These are phyloP conservation scores for Colletes gigas DNA, from an alignment of 1,140 invertebrate genomes.

Conservation along the genomic window DNA sequence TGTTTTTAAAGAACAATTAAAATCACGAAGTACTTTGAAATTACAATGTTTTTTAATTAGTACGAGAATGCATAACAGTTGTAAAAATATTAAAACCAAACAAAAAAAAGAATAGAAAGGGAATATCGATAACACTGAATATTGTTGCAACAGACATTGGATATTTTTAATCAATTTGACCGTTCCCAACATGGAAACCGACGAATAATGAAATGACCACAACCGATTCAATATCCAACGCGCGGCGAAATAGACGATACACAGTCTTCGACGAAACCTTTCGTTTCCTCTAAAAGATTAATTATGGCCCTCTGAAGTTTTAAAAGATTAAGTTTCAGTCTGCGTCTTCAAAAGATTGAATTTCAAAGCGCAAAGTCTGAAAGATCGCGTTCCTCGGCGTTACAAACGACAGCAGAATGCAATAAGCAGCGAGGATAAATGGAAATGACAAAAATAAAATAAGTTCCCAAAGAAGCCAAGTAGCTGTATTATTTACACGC, in stretches of 20 bases:
- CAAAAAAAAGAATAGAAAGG: neutral
- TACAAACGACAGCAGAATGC: neutral
- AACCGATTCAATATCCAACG: neutral
- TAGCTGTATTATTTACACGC: too few relatives aligned
- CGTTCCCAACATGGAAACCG: too few relatives aligned
- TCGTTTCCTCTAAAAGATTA: neutral
- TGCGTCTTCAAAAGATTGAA: neutral
- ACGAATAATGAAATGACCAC: neutral
- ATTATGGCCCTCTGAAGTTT: neutral
- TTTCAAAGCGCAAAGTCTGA: slow-evolving; percentile 3
- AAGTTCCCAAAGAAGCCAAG: too few relatives aligned
- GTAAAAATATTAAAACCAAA: too few relatives aligned
- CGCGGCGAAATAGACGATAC: neutral
- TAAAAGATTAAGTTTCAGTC: neutral
- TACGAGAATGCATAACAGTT: too few relatives aligned
- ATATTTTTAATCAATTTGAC: neutral
- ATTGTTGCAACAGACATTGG: neutral
- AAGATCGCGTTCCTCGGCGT: neutral
- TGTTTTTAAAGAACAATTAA: too few relatives aligned
- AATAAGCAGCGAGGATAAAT: neutral
- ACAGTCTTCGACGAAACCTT: neutral
- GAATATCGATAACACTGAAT: neutral
- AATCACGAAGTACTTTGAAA: too few relatives aligned
- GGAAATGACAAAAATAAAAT: neutral
- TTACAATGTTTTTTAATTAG: too few relatives aligned